Evolutionary conservation across 2,797 vertebrate genomes (phyloP), one percentile per base, ranked within the genome.

Genomic region (Rachycentron canadum): DNA sequence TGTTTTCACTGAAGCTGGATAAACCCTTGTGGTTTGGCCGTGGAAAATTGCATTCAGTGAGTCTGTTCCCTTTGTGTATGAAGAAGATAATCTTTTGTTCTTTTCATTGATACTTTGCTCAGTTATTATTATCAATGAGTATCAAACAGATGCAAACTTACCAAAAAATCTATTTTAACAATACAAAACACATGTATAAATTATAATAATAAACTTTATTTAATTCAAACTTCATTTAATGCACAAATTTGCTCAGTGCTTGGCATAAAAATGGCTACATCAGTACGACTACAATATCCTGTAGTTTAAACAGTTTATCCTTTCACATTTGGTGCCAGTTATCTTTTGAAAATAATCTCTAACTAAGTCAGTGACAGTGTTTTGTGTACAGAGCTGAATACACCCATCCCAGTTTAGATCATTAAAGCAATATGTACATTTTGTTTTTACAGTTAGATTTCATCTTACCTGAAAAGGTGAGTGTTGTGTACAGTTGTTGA

Each of bases 1-100:
- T 71, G 19, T 76, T 68, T 84, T 84, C 66, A 78, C 70, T 68
- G 41, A 56, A 34, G 69, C 53, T 77, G 56, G 55, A 86, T 64
- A 79, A 78, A 73, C 69, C 56, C 69, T 50, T 61, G 53, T 73
- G 69, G 50, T 47, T 57, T 10, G 30, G 74, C 77, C 72, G 73
- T 76, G 67, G 32, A 76, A 75, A 75, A 82, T 56, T 59, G 68
- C 47, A 85, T 77, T 82, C 32, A 45, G 14, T 25, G 41, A 62
- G 16, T 10, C 32, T 41, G 43, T 61, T 52, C 58, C 60, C 69
- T 69, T 10, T 32, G 47, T 75, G 40, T 53, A 76, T 65, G 58
- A 58, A 19, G 25, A 62, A 34, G 36, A 69, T 41, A 59, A 58
- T 59, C 19, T 43, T 73, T 49, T 58, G 32, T 56, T 80, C 30